phyloP scores from a whole-genome alignment of 2,797 vertebrate genomes.

The Rhabdophis nuchalis region DNA sequence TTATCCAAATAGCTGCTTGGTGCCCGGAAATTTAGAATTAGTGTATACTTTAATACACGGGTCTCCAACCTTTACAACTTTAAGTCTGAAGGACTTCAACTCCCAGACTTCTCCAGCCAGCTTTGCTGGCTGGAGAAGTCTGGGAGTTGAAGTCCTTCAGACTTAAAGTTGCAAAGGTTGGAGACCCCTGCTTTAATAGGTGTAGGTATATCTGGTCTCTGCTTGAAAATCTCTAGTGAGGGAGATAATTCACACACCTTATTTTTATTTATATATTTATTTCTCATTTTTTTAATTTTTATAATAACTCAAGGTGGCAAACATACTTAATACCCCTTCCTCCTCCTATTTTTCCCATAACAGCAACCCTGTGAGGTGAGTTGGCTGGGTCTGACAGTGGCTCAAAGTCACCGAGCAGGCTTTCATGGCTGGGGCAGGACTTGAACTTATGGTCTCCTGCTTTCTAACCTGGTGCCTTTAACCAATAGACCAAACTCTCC shows the following conservation, averaged over 20 bases:
- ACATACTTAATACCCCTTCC: background rate
- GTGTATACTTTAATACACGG: background rate
- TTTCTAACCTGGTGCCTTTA: background rate
- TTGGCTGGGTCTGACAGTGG: background rate
- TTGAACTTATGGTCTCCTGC: background rate
- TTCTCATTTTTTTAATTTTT: background rate
- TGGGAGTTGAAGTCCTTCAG: too few species aligned
- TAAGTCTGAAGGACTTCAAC: too few species aligned
- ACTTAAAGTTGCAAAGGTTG: too few species aligned
- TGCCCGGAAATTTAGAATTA: background rate
- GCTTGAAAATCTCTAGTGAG: background rate
- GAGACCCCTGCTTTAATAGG: too few species aligned
- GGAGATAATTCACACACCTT: background rate
- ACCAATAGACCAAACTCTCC: background rate
- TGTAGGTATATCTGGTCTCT: background rate
- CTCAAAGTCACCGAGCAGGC: background rate
- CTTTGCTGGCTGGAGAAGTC: too few species aligned
- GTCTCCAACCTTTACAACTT: too few species aligned
- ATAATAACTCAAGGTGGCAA: background rate
- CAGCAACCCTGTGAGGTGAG: background rate
- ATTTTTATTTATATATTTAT: background rate
- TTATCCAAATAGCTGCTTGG: background rate
- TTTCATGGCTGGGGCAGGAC: background rate
- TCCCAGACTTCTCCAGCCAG: too few species aligned
- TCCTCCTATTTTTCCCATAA: background rate